Base-by-base conservation (phyloP, 1,140 invertebrate genomes). In the Trichonephila inaurata region DNA sequence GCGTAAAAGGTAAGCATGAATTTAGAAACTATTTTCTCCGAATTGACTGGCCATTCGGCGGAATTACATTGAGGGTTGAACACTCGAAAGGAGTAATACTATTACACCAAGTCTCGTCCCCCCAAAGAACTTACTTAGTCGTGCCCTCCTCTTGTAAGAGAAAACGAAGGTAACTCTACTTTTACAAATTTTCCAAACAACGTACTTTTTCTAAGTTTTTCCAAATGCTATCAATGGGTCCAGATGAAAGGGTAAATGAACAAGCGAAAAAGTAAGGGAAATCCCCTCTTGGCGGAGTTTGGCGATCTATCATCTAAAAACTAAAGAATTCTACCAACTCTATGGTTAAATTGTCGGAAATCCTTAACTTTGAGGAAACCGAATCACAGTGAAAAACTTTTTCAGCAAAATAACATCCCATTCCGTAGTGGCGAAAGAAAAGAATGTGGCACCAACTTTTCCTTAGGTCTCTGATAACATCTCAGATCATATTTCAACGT, bases 401-500 rank as follows among this genome's bases (percentile, higher is more conserved):
- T 16, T 40, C 33, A 40, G 8, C 8, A 8, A 58, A 58, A 77
- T 14, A 77, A 77, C 24, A 40, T 77, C 72, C 66, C 51, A 85
- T 85, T 61, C 83, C 60, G 8, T 51, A 18, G 83, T 21, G 83
- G 18, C n/a, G 86, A 88, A 88, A 62, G 62, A 88, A 66, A 88
- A 88, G 60, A 88, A 64, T 66, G 60, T 14, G 3, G 19, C 33
- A 40, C 28, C 10, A 88, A 88, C 60, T 88, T 87, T 88, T 88
- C 33, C 10, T 66, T 18, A 7, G 28, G 33, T 66, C 33, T 88
- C 62, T 44, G 86, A 88, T 88, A 88, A 66, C 62, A 88, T 88
- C 86, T 85, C 60, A 40, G 64, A 89, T 89, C 88, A 89, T 89
- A 89, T 89, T 89, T 89, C 88, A 89, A 72, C 19, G 64, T 89